phyloP scores from a whole-genome alignment of 2,797 vertebrate species.

The Valencia hispanica region DNA sequence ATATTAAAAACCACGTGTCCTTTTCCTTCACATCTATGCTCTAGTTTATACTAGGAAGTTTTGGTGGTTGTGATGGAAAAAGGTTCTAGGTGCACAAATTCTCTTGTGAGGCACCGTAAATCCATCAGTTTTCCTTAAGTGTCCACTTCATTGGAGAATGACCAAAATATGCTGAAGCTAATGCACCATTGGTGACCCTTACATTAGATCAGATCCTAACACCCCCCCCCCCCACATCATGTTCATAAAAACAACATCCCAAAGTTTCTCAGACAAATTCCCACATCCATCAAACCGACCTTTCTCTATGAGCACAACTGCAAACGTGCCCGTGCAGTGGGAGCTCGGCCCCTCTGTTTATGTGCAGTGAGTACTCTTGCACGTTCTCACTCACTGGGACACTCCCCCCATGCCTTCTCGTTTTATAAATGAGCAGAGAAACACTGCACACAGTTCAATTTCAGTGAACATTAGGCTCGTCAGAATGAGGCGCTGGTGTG shows the following conservation, averaged over 20 bases:
- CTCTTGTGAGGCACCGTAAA: neutral
- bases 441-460: constrained; percentile 22
- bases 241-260: neutral
- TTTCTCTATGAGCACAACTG: constrained; percentile 7
- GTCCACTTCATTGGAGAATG: neutral
- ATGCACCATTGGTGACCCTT: neutral
- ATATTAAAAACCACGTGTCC: neutral
- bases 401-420: constrained; percentile 18
- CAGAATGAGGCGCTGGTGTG: constrained; percentile 5
- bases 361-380: constrained; percentile 32
- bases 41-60: neutral
- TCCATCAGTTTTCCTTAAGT: neutral
- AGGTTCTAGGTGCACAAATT: neutral
- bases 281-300: constrained; percentile 4
- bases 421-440: constrained; percentile 48
- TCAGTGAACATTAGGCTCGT: constrained; percentile 15
- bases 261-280: constrained; percentile 5
- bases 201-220: neutral
- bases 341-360: constrained; percentile 53
- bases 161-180: neutral
- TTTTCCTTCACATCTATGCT: neutral
- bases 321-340: constrained; percentile 42
- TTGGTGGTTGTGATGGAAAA: neutral
- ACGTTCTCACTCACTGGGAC: constrained; percentile 39
- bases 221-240: too few relatives aligned